Evolutionary conservation across 2,113 vertebrate genomes (phyloP).

Genomic region (Perognathus longimembris): DNA sequence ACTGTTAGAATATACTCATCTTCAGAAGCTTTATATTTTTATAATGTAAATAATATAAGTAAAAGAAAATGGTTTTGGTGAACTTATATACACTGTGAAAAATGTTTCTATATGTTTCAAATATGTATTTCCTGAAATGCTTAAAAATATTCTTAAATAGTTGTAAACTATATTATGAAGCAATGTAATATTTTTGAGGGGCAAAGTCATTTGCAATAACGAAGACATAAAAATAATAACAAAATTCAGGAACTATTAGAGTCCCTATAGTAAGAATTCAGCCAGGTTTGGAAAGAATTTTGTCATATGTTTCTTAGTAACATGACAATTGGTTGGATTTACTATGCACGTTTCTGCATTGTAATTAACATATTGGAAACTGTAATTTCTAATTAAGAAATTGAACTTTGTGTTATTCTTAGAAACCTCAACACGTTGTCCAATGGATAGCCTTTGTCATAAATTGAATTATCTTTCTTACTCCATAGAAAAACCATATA

Average conservation of each 20-base stretch:
- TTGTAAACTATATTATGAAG: background rate
- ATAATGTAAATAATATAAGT: background rate
- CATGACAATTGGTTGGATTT: background rate
- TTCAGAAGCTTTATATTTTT: background rate
- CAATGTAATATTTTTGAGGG: background rate
- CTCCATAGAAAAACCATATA: background rate
- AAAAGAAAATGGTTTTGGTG: background rate
- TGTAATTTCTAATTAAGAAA: background rate
- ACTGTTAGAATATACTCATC: background rate
- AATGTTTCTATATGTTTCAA: background rate
- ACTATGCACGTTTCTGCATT: background rate
- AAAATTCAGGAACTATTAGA: background rate
- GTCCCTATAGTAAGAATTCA: background rate
- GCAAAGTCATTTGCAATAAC: background rate
- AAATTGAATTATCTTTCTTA: fast-evolving
- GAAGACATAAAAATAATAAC: background rate
- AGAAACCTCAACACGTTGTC: background rate
- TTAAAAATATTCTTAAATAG: background rate
- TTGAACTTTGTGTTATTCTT: background rate
- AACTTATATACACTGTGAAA: background rate
- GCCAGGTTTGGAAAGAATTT: too few relatives aligned
- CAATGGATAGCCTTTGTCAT: background rate
- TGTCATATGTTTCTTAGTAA: background rate
- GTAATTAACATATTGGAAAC: background rate
- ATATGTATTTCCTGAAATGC: too few relatives aligned